These are phyloP conservation scores for Epinotia nisella DNA, from an alignment of 2,888 invertebrate genomes.

Conservation along the genomic window DNA sequence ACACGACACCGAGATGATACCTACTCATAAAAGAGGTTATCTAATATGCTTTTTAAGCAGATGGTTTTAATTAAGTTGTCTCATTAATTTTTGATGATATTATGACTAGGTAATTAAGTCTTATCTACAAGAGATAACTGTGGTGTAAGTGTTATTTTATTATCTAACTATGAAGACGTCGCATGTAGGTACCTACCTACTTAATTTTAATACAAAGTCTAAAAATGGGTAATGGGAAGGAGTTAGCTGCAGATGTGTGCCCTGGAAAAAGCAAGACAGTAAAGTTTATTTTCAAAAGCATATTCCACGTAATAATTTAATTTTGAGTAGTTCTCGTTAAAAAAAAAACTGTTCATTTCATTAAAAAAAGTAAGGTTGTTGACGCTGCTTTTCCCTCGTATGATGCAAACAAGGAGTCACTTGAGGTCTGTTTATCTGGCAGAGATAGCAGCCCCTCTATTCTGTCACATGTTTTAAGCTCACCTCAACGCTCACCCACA, in stretches of 20 bases:
- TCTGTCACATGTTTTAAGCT: too few relatives aligned
- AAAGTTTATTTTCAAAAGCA: too few relatives aligned
- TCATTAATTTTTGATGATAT: conserved; percentile 27
- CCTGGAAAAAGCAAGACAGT: too few relatives aligned
- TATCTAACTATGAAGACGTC: not conserved
- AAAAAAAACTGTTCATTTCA: too few relatives aligned
- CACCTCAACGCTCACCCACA: too few relatives aligned
- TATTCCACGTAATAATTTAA: too few relatives aligned
- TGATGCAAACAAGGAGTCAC: not conserved
- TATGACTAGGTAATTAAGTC: conserved; percentile 16
- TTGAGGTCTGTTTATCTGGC: conserved; percentile 6
- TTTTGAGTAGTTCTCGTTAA: not conserved
- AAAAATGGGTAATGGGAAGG: too few relatives aligned
- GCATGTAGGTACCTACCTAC: not conserved
- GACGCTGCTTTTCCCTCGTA: not conserved
- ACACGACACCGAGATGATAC: not conserved
- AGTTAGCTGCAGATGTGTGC: too few relatives aligned
- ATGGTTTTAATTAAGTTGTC: conserved; percentile 26
- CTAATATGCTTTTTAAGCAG: conserved; percentile 6
- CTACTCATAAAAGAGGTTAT: conserved; percentile 6
- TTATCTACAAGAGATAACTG: conserved; percentile 17
- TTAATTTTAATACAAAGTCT: too few relatives aligned
- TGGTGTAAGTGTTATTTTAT: not conserved
- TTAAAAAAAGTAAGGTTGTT: too few relatives aligned
- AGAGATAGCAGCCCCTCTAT: too few relatives aligned